Conservation (phyloP, 2,797 vertebrate species). For the Pterois miles region DNA sequence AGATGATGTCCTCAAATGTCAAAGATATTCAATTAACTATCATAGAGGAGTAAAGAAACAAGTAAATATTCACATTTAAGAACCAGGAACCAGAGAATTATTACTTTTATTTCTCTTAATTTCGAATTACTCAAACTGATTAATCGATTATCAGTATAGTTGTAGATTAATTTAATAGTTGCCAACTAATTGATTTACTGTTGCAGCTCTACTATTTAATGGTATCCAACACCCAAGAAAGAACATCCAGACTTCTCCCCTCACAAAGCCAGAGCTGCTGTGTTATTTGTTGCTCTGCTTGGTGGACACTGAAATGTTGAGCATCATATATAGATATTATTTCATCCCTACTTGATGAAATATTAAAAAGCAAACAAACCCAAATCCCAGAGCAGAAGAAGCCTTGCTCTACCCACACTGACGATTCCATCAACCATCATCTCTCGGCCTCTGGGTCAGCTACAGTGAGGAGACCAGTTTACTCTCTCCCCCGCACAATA, state of each 20-base stretch:
- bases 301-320: background rate
- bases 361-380: slow-evolving; percentile 4
- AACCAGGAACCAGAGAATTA: too few relatives aligned
- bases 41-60: too few relatives aligned
- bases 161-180: too few relatives aligned
- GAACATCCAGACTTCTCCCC: background rate
- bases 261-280: background rate
- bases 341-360: slow-evolving; percentile 5
- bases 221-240: background rate
- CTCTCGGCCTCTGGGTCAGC: slow-evolving; percentile 1
- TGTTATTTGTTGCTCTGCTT: slow-evolving; percentile 3
- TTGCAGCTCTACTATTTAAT: background rate
- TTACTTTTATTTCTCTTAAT: too few relatives aligned
- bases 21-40: too few relatives aligned
- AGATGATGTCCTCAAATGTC: too few relatives aligned
- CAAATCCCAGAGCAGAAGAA: background rate
- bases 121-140: too few relatives aligned
- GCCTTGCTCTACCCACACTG: background rate
- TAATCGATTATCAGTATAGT: too few relatives aligned
- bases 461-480: background rate
- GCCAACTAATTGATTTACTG: too few relatives aligned
- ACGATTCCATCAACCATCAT: background rate
- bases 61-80: too few relatives aligned
- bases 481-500: background rate
- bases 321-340: background rate